Conservation (phyloP, 2,888 invertebrate species). For the Stenodera caucasica region DNA sequence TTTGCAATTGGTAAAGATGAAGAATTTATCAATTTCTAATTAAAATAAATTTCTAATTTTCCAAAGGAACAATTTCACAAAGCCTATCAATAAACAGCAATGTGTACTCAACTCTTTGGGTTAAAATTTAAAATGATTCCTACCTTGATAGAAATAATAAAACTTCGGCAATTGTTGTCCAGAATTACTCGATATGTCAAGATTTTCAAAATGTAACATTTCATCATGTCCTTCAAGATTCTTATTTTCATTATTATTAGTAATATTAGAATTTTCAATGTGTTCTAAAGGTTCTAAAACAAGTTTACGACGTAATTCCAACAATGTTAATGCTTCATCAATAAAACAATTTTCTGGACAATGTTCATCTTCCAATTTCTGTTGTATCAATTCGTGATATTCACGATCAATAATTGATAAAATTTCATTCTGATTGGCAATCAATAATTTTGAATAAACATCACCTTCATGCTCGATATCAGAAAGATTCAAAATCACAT, state of each 20-base stretch:
- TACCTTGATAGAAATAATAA: constrained; percentile 85
- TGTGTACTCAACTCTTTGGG: constrained; percentile 42
- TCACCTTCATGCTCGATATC: constrained; percentile 59
- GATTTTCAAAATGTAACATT: constrained; percentile 21
- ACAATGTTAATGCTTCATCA: constrained; percentile 76
- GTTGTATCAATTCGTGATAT: constrained; percentile 65
- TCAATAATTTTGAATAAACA: constrained; percentile 75
- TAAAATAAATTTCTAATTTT: constrained; percentile 27
- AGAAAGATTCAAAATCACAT: constrained; percentile 55
- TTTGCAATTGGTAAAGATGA: not conserved
- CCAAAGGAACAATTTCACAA: constrained; percentile 40
- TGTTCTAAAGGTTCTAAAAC: constrained; percentile 32
- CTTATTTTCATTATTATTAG: constrained; percentile 8
- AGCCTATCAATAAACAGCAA: constrained; percentile 20
- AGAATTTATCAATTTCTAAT: not conserved
- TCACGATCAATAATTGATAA: constrained; percentile 75
- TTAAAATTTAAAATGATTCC: constrained; percentile 19
- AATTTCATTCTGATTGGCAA: constrained; percentile 71
- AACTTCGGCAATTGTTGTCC: constrained; percentile 55
- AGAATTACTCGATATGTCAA: constrained; percentile 35
- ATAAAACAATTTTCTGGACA: constrained; percentile 85
- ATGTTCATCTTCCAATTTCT: constrained; percentile 67
- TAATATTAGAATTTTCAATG: not conserved
- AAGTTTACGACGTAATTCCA: constrained; percentile 60
- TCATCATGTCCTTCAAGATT: not conserved